These are phyloP conservation scores for Parambassis ranga DNA, from an alignment of 2,797 vertebrate genomes.

Conservation along the genomic window DNA sequence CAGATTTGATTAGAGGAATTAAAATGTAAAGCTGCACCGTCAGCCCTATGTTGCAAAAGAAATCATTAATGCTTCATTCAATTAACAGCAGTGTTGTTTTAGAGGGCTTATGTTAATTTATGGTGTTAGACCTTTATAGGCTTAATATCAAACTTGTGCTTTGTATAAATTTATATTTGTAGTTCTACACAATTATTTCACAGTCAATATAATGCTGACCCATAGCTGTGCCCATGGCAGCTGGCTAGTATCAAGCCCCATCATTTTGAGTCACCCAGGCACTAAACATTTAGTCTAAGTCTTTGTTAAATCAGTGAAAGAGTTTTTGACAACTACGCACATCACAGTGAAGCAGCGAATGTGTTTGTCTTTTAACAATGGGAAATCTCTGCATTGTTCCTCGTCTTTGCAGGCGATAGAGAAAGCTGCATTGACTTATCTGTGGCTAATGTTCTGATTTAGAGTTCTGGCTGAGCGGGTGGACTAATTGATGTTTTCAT, in stretches of 20 bases:
- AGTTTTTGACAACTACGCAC: no score
- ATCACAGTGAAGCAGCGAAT: neutral
- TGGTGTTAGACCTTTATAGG: neutral
- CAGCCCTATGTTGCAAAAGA: neutral
- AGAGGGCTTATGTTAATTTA: accelerated
- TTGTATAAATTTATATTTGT: no score
- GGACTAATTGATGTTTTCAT: conserved; percentile 44
- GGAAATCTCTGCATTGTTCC: neutral
- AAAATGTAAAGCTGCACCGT: neutral
- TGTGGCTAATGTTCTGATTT: neutral
- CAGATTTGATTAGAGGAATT: neutral
- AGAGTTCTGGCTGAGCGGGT: neutral
- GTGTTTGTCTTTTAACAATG: no score
- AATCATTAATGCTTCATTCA: neutral
- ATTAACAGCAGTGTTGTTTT: neutral
- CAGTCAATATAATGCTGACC: no score
- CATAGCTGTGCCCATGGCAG: no score
- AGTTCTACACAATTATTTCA: no score
- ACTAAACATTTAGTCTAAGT: no score
- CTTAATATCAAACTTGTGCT: neutral
- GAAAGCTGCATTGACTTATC: neutral
- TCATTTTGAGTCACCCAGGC: no score
- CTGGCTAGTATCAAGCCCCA: no score
- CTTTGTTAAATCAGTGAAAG: no score
- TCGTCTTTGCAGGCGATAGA: neutral